Evolutionary conservation across 2,113 vertebrate genomes (phyloP), one percentile per base, ranked within the genome.

Genomic region (Alexandromys fortis): DNA sequence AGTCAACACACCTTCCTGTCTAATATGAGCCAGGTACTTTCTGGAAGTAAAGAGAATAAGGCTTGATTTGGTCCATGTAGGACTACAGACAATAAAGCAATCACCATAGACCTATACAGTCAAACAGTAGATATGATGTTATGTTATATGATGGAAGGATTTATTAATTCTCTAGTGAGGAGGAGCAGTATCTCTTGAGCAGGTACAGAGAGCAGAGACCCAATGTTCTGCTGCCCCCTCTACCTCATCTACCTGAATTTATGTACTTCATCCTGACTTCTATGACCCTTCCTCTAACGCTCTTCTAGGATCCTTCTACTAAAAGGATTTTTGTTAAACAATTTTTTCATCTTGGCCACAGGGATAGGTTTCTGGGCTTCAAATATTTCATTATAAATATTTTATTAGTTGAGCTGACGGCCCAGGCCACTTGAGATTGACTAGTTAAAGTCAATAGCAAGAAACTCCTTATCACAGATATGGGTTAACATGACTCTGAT

Each of bases 341-440:
- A 92, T 65, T 65, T 45, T 45, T 83, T 87, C 52, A 94, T 79
- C 38, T 89, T 5, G 72, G 58, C 83, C 78, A 65, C 7, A 21
- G 47, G 67, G 33, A 78, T 89, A 85, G 52, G 35, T 93, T 95
- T 75, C 75, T 83, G 13, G 38, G 91, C 77, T 65, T 70, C n/a
- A 92, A 35, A 61, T 16, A 79, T 45, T 65, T 19, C 61, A 86
- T 67, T 90, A 92, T 70, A 86, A 97, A 78, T 89, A 95, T 73
- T 95, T 94, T 92, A 73, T 91, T 92, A 79, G 19, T 35, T 83
- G 77, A 86, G 68, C 61, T 90, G 28, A 16, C 30, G 33, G 65
- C 30, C 5, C 16, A 68, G 49, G 52, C 7, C 47, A 26, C 30
- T 28, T 22, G 28, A 85, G 13, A 67, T 26, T 61, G 68, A 86